Percentiles rank a stretch among this genome's conserved stretches.
Evolutionary conservation across 2,797 vertebrate species (phyloP).

Genomic region (Squalus acanthias): DNA sequence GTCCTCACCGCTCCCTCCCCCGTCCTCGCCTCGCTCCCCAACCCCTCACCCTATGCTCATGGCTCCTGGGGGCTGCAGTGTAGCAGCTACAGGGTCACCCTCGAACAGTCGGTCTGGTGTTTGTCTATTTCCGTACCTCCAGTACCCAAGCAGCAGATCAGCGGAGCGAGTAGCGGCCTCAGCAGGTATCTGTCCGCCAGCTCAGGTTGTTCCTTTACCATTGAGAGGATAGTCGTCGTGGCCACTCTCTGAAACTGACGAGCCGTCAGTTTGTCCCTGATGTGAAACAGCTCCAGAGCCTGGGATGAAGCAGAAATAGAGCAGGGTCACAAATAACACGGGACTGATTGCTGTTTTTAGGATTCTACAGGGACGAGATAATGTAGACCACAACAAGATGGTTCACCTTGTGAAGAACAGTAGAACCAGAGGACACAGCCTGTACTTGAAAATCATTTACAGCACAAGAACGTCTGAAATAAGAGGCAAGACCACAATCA

Average conservation of each 20-base stretch:
- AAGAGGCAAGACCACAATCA: not conserved
- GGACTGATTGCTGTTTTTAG: not conserved
- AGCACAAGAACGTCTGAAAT: not conserved
- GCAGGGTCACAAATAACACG: not conserved
- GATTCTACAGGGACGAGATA: not conserved
- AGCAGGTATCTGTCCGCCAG: conserved; percentile 69
- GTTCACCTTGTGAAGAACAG: not conserved
- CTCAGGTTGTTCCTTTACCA: conserved; percentile 65
- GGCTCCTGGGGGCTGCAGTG: not conserved
- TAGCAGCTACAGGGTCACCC: too few species aligned
- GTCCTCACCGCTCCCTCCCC: too few species aligned
- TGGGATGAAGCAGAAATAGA: conserved; percentile 45
- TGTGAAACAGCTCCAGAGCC: conserved; percentile 81
- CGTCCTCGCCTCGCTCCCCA: too few species aligned
- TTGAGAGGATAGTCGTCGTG: conserved; percentile 62
- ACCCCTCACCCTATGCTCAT: not conserved
- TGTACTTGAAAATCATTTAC: not conserved
- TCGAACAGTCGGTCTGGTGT: too few species aligned
- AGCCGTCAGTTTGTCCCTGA: conserved; percentile 68
- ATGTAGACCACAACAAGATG: not conserved
- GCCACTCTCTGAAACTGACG: conserved; percentile 83
- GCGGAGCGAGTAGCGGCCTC: conserved; percentile 65
- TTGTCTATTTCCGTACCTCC: conserved; percentile 54
- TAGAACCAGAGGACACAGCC: too few species aligned
- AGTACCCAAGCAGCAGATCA: conserved; percentile 55